Conservation (phyloP, 2,888 invertebrate species). For the Acanthacorydalis orientalis region DNA sequence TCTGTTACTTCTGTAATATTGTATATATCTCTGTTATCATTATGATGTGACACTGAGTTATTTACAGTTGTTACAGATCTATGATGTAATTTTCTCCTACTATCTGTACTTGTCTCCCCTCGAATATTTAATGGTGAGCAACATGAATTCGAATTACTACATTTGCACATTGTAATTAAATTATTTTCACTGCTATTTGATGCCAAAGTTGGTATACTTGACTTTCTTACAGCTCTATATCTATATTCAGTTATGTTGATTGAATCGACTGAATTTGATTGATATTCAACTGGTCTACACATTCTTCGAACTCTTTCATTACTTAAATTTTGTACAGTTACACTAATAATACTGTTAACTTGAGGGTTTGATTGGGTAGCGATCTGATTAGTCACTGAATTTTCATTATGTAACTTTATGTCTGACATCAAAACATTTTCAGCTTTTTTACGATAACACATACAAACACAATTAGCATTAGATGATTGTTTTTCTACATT, state of each 20-base stretch:
- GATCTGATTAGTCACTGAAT: neutral
- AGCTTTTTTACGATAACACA: constrained; percentile 20
- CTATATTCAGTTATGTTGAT: no score
- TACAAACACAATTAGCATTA: constrained; percentile 21
- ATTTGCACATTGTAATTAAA: no score
- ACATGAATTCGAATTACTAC: no score
- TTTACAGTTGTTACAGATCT: neutral
- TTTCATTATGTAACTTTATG: constrained; percentile 10
- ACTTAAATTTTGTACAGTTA: neutral
- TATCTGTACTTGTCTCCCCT: no score
- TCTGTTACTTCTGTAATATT: neutral
- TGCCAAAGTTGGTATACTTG: no score
- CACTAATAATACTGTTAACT: neutral
- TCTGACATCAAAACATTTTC: constrained; percentile 16
- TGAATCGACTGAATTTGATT: no score
- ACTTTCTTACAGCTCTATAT: no score
- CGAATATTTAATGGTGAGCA: no score
- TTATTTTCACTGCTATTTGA: no score
- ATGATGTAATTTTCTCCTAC: neutral
- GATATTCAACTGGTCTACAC: neutral
- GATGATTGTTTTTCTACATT: constrained; percentile 12
- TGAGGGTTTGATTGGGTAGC: no score
- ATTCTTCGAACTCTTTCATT: neutral
- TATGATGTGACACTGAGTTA: neutral
- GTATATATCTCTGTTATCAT: neutral